Conservation (phyloP, 2,888 invertebrate species). For the Sabatieria punctata region DNA sequence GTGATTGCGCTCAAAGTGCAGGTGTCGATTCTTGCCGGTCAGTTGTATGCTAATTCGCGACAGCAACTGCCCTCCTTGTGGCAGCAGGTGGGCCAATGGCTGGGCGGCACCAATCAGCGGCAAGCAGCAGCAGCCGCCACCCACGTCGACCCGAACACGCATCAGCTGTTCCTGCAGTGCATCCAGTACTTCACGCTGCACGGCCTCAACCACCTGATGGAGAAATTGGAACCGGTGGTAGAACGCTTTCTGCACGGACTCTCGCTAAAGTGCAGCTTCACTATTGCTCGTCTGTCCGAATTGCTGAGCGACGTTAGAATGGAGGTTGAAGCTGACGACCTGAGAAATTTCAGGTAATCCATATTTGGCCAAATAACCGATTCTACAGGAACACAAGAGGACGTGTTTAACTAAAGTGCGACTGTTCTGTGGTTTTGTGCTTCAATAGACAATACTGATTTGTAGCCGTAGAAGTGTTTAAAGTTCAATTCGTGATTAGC, state of each 20-base stretch:
- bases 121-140: background rate
- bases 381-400: no score
- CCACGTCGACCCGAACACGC: conserved; percentile 11
- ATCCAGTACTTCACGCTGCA: conserved; percentile 17
- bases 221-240: background rate
- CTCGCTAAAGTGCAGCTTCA: background rate
- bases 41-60: conserved; percentile 16
- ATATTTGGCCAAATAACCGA: no score
- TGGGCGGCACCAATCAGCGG: conserved; percentile 2
- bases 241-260: background rate
- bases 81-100: background rate
- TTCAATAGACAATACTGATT: no score
- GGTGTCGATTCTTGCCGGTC: conserved; percentile 19
- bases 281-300: background rate
- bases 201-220: conserved; percentile 15
- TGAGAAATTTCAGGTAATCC: background rate
- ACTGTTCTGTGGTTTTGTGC: no score
- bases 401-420: no score
- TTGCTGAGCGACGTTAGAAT: background rate
- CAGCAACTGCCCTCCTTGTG: conserved; percentile 4
- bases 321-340: background rate
- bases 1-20: conserved; percentile 19
- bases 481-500: no score
- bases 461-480: no score
- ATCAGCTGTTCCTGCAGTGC: conserved; percentile 18